phyloP scores from a whole-genome alignment of 2,113 vertebrate species.

The Burhinus bistriatus region DNA sequence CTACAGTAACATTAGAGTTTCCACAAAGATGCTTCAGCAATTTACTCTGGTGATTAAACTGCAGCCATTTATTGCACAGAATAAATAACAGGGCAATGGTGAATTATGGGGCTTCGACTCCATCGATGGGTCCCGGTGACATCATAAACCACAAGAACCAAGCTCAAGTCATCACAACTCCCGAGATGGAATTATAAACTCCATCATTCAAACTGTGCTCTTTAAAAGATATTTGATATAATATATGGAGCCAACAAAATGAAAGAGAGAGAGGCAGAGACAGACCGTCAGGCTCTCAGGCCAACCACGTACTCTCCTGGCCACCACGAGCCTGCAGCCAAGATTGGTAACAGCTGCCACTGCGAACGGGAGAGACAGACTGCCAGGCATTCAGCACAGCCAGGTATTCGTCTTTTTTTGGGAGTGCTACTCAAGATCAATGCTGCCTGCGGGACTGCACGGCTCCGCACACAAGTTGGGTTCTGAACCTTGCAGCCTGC shows the following conservation, averaged over 20 bases:
- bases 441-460: neutral
- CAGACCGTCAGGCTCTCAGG: neutral
- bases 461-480: neutral
- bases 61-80: constrained; percentile 50
- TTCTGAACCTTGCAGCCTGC: neutral
- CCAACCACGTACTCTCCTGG: neutral
- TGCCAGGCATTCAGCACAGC: neutral
- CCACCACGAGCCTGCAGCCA: neutral
- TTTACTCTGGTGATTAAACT: constrained; percentile 63
- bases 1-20: constrained; percentile 35
- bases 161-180: constrained; percentile 34
- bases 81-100: constrained; percentile 54
- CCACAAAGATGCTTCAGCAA: constrained; percentile 64
- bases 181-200: constrained; percentile 42
- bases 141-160: constrained; percentile 67
- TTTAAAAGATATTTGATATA: constrained; percentile 26
- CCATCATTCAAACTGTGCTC: constrained; percentile 28
- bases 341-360: constrained; percentile 1
- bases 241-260: neutral
- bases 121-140: constrained; percentile 46
- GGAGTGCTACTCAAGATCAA: neutral
- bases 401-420: neutral
- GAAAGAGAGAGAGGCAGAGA: neutral
- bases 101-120: constrained; percentile 59
- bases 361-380: neutral